Conservation (phyloP, 2,888 invertebrate species). For the Malthinus seriepunctatus region DNA sequence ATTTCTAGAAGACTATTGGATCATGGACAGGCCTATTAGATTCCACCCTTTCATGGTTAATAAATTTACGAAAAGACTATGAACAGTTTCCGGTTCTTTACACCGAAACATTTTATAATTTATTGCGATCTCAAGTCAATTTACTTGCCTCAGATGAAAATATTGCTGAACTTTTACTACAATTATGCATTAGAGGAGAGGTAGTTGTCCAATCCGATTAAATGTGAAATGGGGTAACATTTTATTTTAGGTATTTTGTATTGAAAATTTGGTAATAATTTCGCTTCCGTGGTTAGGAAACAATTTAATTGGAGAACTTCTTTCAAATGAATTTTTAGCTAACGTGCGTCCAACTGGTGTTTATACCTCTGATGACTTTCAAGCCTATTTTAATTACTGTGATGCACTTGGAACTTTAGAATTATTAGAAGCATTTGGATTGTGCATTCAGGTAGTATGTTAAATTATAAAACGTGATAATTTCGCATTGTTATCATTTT, state of each 20-base stretch:
- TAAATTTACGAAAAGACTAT: conserved; percentile 57
- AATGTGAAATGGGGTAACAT: no score
- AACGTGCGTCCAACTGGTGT: conserved; percentile 67
- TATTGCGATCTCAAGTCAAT: conserved; percentile 63
- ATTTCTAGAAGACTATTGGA: conserved; percentile 50
- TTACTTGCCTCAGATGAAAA: conserved; percentile 67
- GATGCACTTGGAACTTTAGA: conserved; percentile 71
- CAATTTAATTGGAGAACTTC: conserved; percentile 67
- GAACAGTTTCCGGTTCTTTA: conserved; percentile 65
- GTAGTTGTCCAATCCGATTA: conserved; percentile 43
- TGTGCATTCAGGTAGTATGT: conserved; percentile 64
- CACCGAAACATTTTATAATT: conserved; percentile 62
- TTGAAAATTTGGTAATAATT: conserved; percentile 66
- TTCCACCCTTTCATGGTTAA: conserved; percentile 58
- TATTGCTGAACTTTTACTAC: conserved; percentile 63
- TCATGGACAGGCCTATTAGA: conserved; percentile 64
- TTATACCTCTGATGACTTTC: conserved; percentile 74
- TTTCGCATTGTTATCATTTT: conserved; percentile 34
- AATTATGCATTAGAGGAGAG: conserved; percentile 68
- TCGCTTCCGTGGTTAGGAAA: conserved; percentile 70
- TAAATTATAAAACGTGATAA: background rate
- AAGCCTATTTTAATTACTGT: conserved; percentile 69
- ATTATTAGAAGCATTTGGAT: conserved; percentile 69
- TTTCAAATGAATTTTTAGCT: conserved; percentile 60
- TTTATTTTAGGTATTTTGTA: conserved; percentile 45